Percentiles rank a stretch among this genome's conserved stretches.
Conservation (phyloP, 2,113 vertebrate species). For the Tragelaphus buxtoni region DNA sequence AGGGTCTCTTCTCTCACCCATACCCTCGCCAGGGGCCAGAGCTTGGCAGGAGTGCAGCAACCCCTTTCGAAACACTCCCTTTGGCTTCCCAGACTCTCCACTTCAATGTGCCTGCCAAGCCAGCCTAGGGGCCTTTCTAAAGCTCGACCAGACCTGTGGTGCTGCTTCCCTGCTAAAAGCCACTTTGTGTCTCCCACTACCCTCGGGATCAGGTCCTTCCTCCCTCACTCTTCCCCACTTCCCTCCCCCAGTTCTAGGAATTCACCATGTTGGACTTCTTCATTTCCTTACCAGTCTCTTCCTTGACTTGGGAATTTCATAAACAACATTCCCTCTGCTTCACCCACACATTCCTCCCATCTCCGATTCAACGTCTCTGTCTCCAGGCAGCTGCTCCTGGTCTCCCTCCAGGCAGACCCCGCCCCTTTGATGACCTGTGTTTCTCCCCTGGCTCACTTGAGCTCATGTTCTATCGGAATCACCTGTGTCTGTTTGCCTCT, state of each 20-base stretch:
- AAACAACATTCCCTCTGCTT: background rate
- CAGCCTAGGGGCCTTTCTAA: background rate
- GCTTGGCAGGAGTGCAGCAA: accelerated
- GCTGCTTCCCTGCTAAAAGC: background rate
- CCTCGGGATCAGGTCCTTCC: background rate
- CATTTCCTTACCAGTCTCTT: background rate
- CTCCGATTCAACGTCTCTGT: background rate
- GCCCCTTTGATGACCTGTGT: background rate
- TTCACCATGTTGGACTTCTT: background rate
- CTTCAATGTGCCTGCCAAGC: background rate
- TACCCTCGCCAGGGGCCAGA: accelerated
- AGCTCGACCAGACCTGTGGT: background rate
- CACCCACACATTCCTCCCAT: background rate
- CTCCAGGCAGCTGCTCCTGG: background rate
- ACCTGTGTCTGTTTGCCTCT: background rate
- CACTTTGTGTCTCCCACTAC: background rate
- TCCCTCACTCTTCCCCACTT: background rate
- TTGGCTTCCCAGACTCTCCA: background rate
- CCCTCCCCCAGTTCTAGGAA: background rate
- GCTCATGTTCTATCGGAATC: background rate
- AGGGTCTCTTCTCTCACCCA: background rate
- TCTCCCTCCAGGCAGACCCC: background rate
- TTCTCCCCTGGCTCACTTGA: background rate
- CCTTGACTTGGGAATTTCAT: background rate
- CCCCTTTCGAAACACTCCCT: background rate